A percentile compares a stretch with the other conserved stretches of the same genome.
Conservation (phyloP, 2,113 vertebrate species). For the Apteryx owenii region DNA sequence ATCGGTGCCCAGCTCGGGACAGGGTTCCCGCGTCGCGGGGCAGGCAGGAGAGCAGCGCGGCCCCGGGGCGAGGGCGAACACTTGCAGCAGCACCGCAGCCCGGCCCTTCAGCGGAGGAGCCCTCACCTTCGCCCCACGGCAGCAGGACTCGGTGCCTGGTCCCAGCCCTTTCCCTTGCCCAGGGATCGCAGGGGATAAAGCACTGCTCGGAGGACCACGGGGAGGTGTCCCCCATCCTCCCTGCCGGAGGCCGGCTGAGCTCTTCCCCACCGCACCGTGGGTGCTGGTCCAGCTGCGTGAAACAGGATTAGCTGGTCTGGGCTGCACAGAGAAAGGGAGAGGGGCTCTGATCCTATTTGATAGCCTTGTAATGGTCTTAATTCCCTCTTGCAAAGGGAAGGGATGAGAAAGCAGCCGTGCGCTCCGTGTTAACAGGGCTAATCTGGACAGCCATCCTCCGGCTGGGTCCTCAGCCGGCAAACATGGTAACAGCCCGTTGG, state of each 20-base stretch:
- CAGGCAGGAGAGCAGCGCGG: not conserved
- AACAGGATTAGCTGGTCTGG: conserved; percentile 41
- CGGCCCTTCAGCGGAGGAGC: fast-evolving
- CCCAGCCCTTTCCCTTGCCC: not conserved
- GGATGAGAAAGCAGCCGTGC: not conserved
- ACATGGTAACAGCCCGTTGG: not conserved
- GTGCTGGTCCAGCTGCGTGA: not conserved
- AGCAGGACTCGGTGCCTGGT: fast-evolving
- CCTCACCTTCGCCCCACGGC: fast-evolving
- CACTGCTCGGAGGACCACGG: too few relatives aligned
- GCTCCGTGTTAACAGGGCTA: not conserved
- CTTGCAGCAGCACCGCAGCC: not conserved
- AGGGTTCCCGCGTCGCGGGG: fast-evolving
- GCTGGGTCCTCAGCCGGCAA: fast-evolving
- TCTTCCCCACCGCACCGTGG: fast-evolving
- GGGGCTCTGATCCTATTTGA: conserved; percentile 39
- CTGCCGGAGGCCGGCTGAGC: too few relatives aligned
- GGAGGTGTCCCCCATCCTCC: too few relatives aligned
- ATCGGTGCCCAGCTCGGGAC: not conserved
- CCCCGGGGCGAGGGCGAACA: fast-evolving
- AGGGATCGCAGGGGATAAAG: not conserved
- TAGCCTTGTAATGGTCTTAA: conserved; percentile 48
- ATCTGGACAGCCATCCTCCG: not conserved
- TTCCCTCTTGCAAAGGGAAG: not conserved
- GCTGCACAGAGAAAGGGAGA: conserved; percentile 9